Evolutionary conservation across 2,888 invertebrate genomes (phyloP), one percentile per base, ranked within the genome.

Genomic region (Rotaria sp.): DNA sequence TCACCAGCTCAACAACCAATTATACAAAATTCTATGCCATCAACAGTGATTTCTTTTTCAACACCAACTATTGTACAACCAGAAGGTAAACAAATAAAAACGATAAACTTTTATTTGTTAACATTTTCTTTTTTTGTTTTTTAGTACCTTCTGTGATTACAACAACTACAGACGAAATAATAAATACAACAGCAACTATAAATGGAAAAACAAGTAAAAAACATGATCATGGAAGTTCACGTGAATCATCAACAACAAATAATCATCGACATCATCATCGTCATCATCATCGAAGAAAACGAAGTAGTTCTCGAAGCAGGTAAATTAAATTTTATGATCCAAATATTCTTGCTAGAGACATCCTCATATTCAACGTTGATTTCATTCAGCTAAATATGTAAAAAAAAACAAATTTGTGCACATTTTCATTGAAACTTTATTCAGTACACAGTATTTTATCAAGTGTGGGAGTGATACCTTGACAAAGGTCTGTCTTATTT

Each of bases 131-230:
- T n/a, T n/a, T 10, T 24, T n/a, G 26, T 59, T 18, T 15, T 30
- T 59, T 15, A 59, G 59, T 15, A 59, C 4, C 59, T 30, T 1
- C 15, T 30, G 15, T 59, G 4, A 84, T 57, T 21, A 45, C 24
- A n/a, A 57, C 55, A 45, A 55, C 80, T 41, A 57, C 57, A 8
- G 75, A 75, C 38, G 48, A 85, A 75, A 75, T 52, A 57, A 45
- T 38, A 13, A 38, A 52, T 52, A 75, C 21, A 50, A 75, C 75
- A 26, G 26, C 75, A 26, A 35, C 2, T 67, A 30, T 18, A 38
- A 26, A 21, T 75, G 26, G 38, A 21, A 75, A 21, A 26, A 80
- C 75, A 24, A 26, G 41, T 26, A 80, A 11, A 41, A 41, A n/a
- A 30, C n/a, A 30, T 59, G 59, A 59, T 30, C 11, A 15, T 30